Conservation (phyloP, 2,888 invertebrate species). For the Cantharis flavilabris region DNA sequence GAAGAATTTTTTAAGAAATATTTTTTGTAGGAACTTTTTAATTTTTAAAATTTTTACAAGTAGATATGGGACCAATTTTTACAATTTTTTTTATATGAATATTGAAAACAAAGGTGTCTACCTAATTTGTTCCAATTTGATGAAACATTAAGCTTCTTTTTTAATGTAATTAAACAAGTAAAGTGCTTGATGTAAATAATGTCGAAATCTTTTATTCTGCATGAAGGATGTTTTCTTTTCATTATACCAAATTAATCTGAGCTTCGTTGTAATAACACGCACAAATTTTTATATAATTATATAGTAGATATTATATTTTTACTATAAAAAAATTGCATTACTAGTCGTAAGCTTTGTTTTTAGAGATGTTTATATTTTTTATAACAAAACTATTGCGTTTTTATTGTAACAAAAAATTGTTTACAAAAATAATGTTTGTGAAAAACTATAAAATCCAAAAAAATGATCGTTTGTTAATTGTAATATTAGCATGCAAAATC, state of each 20-base stretch:
- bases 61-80: not conserved
- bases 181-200: not conserved
- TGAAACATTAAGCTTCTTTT: constrained; percentile 22
- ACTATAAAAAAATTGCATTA: not conserved
- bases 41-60: not conserved
- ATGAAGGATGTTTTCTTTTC: not conserved
- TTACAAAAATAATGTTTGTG: not conserved
- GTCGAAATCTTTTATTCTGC: not conserved
- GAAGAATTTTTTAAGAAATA: not conserved
- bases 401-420: not conserved
- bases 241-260: not conserved
- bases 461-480: not conserved
- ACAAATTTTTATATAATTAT: not conserved
- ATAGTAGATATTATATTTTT: not conserved
- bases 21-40: not conserved
- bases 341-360: not conserved
- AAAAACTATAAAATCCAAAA: not conserved
- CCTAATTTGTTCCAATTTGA: constrained; percentile 25
- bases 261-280: not conserved
- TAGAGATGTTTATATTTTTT: not conserved
- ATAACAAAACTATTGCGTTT: not conserved
- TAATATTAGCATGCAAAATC: not conserved
- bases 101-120: not conserved
- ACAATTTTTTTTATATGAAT: not conserved
- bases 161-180: not conserved